These are phyloP conservation scores for Lepidochrysops patricia DNA, from an alignment of 2,888 invertebrate species.

Conservation along the genomic window DNA sequence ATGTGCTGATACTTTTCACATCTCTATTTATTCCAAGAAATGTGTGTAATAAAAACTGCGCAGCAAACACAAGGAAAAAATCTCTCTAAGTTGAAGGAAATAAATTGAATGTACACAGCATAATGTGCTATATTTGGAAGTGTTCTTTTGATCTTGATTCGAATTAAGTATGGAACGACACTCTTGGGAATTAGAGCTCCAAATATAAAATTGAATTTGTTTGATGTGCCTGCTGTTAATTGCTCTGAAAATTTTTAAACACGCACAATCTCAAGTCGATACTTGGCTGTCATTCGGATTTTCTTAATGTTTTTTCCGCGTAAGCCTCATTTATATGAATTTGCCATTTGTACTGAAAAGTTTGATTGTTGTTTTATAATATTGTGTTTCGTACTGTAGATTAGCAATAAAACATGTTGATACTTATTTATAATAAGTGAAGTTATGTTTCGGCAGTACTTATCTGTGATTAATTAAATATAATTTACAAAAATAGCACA, in stretches of 20 bases:
- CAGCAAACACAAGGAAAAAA: background rate
- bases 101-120: background rate
- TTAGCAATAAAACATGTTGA: too few species aligned
- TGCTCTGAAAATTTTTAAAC: background rate
- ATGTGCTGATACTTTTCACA: background rate
- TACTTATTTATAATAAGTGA: too few species aligned
- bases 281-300: too few species aligned
- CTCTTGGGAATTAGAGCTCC: background rate
- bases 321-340: too few species aligned
- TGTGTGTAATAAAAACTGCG: background rate
- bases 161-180: background rate
- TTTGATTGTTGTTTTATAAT: too few species aligned
- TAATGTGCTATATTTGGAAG: background rate
- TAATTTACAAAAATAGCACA: too few species aligned
- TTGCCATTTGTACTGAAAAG: too few species aligned
- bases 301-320: too few species aligned
- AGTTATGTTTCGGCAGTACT: too few species aligned
- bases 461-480: too few species aligned
- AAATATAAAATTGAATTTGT: background rate
- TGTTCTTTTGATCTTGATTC: constrained; percentile 1
- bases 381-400: too few species aligned
- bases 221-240: background rate
- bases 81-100: background rate
- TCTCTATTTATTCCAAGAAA: background rate
- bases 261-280: too few species aligned